These are phyloP conservation scores for Cyphomyrus discorhynchus DNA, from an alignment of 2,113 vertebrate genomes.

Conservation along the genomic window DNA sequence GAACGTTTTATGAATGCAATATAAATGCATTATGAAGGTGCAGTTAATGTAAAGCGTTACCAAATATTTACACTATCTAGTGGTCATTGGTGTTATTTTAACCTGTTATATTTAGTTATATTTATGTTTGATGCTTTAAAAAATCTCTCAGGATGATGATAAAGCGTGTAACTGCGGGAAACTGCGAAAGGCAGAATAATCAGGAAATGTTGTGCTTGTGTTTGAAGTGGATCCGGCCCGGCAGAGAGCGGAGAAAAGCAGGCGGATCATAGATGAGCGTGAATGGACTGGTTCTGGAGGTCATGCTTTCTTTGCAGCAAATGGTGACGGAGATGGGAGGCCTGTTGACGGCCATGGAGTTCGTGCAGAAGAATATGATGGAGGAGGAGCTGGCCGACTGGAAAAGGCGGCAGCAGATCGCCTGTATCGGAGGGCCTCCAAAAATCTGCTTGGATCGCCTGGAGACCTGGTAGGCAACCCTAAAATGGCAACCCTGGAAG, in stretches of 20 bases:
- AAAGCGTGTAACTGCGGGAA: background rate
- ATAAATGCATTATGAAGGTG: too few relatives aligned
- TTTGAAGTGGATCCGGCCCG: background rate
- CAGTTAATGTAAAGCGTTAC: background rate
- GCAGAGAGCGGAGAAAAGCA: background rate
- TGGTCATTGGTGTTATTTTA: background rate
- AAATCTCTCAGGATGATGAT: background rate
- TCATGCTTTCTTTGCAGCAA: conserved; percentile 57
- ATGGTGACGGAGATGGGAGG: conserved; percentile 93
- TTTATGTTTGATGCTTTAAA: background rate
- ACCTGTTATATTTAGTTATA: background rate
- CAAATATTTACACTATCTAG: background rate
- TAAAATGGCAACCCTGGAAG: background rate
- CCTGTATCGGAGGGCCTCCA: conserved; percentile 92
- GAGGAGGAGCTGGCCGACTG: conserved; percentile 96
- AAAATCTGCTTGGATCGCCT: conserved; percentile 98
- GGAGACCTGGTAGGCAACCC: conserved; percentile 77
- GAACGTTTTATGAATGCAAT: too few relatives aligned
- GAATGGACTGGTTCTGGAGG: background rate
- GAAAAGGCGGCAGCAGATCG: conserved; percentile 94
- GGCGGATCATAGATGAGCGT: background rate
- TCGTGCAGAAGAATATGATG: conserved; percentile 92
- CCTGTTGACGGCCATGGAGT: conserved; percentile 91
- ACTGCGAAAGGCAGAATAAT: background rate
- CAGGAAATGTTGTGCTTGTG: background rate